These are phyloP conservation scores for Lophius americanus DNA, from an alignment of 2,797 vertebrate species.

Conservation along the genomic window DNA sequence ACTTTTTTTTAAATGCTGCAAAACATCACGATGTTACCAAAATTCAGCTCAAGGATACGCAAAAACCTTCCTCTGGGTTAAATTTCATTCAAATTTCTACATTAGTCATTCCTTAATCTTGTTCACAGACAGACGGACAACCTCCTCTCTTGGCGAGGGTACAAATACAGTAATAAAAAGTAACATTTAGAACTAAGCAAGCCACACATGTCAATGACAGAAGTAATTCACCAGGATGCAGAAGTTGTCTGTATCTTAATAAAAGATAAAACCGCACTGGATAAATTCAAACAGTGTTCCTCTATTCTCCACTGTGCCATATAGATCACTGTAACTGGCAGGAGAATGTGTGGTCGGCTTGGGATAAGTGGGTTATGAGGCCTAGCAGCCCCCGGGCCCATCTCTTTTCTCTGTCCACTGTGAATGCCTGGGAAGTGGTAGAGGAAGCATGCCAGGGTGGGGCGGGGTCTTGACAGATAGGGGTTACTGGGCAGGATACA, in stretches of 20 bases:
- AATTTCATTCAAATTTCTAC: too few species aligned
- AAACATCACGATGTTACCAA: too few species aligned
- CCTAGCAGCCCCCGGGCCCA: conserved; percentile 22
- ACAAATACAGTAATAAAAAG: too few species aligned
- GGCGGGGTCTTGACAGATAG: conserved; percentile 13
- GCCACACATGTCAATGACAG: too few species aligned
- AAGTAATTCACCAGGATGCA: too few species aligned
- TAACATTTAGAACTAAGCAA: too few species aligned
- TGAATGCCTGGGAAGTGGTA: conserved; percentile 52
- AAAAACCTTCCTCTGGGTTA: too few species aligned
- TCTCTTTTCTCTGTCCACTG: conserved; percentile 10
- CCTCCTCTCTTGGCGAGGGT: too few species aligned
- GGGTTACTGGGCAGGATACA: conserved; percentile 40
- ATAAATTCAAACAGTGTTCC: background rate
- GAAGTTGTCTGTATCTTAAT: background rate
- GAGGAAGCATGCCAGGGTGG: conserved; percentile 36
- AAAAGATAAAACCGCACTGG: background rate
- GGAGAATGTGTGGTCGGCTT: conserved; percentile 3
- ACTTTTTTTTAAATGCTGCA: too few species aligned
- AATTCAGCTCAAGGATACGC: too few species aligned
- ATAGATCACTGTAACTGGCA: conserved; percentile 13
- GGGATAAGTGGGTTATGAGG: conserved; percentile 50
- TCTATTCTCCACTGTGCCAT: background rate
- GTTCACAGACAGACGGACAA: too few species aligned
- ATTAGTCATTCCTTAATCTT: too few species aligned